Conservation (phyloP, 1,140 invertebrate genomes). For the Pinna nobilis region DNA sequence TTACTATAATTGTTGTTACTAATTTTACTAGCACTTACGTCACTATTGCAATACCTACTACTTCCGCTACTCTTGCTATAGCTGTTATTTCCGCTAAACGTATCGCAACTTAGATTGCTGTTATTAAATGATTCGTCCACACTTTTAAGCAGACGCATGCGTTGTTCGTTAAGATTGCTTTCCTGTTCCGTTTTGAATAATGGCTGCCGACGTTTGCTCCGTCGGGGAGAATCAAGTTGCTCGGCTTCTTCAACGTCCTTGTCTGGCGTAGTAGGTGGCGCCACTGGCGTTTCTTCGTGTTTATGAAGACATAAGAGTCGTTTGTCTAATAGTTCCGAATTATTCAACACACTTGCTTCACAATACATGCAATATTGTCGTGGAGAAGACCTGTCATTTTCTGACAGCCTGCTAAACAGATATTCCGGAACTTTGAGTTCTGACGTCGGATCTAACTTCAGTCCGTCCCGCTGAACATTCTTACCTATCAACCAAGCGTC, state of each 20-base stretch:
- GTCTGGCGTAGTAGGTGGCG: constrained; percentile 49
- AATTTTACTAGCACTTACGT: too few species aligned
- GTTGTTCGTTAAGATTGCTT: neutral
- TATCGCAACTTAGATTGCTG: neutral
- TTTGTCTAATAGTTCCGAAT: neutral
- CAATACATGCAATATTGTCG: constrained; percentile 3
- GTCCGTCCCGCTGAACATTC: constrained; percentile 22
- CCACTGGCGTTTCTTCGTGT: constrained; percentile 10
- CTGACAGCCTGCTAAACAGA: constrained; percentile 7
- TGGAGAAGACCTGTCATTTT: neutral
- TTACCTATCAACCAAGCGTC: constrained; percentile 67
- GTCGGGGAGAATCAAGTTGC: neutral
- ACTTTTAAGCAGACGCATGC: constrained; percentile 3
- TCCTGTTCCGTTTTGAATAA: neutral
- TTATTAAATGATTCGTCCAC: constrained; percentile 1
- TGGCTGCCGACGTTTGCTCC: neutral
- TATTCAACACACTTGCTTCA: neutral
- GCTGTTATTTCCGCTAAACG: too few species aligned
- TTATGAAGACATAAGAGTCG: neutral
- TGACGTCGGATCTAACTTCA: constrained; percentile 11
- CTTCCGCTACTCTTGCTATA: too few species aligned
- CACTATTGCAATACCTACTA: too few species aligned
- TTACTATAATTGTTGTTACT: too few species aligned
- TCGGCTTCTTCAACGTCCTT: neutral
- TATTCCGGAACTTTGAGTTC: constrained; percentile 14